Base-by-base conservation (phyloP, 1,140 invertebrate genomes). In the Maniola jurtina region DNA sequence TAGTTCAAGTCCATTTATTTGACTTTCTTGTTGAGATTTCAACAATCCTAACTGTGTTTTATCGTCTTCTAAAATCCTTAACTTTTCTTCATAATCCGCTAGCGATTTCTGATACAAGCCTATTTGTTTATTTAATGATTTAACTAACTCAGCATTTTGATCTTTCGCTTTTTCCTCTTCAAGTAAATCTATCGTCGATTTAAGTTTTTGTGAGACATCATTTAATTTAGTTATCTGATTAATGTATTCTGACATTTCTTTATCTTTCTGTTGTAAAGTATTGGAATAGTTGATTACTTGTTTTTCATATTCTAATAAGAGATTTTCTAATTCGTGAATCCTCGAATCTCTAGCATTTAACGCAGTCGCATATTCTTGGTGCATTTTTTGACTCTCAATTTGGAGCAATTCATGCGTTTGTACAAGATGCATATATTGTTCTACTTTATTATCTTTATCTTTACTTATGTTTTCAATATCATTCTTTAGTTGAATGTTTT, bases 201-300 rank as follows among this genome's bases (percentile, higher is more conserved):
- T 89, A 33, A 91, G 70, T 76, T 89, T 90, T 58, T 90, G 88
- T 58, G 87, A 86, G 16, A 89, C 73, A 64, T 89, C 88, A 76
- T 92, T 91, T 15, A 92, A 67, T 77, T 89, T 89, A 33, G 91
- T 87, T 38, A 92, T 90, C 88, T 92, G 91, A 61, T 92, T 89
- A 6, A 91, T 83, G 58, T 86, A 86, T 70, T 91, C 88, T 15
- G 83, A 76, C 25, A 90, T 75, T 75, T 92, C 87, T 77, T 91
- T 92, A 48, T 92, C 81, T 77, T 91, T 91, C 67, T 85, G 79
- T 58, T 89, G 84, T 45, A 92, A 72, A 40, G 81, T 80, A 64
- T 82, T 84, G 13, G 76, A 77, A 70, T 84, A 89, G 59, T 75
- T 84, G 34, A 76, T 75, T 70, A 88, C 79, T 81, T 89, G 82